A percentile compares a stretch with the other conserved stretches of the same genome.
Conservation (phyloP, 2,888 invertebrate genomes). For the Diarsia dahlii region DNA sequence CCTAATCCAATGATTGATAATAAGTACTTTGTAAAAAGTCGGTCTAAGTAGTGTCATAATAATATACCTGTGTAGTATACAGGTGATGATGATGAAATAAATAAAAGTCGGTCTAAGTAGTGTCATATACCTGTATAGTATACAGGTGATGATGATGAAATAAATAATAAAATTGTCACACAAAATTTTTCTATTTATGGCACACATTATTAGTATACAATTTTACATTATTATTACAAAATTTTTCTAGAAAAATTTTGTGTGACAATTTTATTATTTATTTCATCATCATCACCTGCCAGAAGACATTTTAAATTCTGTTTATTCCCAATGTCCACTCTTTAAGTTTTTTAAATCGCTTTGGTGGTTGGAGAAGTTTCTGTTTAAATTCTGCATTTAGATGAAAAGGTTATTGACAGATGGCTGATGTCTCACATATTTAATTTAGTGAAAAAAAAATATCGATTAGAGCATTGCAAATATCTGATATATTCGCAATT, state of each 20-base stretch:
- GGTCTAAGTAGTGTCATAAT: too few relatives aligned
- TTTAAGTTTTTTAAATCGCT: neutral
- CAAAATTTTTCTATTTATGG: too few relatives aligned
- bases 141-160: too few relatives aligned
- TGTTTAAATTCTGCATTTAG: neutral
- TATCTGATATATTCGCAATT: neutral
- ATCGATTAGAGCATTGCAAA: neutral
- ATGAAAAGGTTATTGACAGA: neutral
- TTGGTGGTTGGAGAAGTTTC: neutral
- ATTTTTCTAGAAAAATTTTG: too few relatives aligned
- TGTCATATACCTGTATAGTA: too few relatives aligned
- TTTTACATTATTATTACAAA: too few relatives aligned
- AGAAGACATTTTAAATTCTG: neutral
- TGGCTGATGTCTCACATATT: neutral
- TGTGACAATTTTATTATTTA: neutral
- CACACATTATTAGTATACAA: too few relatives aligned
- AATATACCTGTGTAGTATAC: too few relatives aligned
- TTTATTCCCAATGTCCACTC: neutral
- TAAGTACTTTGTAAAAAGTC: neutral
- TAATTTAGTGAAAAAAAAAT: neutral
- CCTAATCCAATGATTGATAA: neutral
- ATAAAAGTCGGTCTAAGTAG: too few relatives aligned
- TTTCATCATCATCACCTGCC: neutral
- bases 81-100: too few relatives aligned
- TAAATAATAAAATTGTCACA: too few relatives aligned